A percentile compares a stretch with the other conserved stretches of the same genome.
These are phyloP conservation scores for Craniophora ligustri DNA, from an alignment of 2,888 invertebrate genomes.

Conservation along the genomic window DNA sequence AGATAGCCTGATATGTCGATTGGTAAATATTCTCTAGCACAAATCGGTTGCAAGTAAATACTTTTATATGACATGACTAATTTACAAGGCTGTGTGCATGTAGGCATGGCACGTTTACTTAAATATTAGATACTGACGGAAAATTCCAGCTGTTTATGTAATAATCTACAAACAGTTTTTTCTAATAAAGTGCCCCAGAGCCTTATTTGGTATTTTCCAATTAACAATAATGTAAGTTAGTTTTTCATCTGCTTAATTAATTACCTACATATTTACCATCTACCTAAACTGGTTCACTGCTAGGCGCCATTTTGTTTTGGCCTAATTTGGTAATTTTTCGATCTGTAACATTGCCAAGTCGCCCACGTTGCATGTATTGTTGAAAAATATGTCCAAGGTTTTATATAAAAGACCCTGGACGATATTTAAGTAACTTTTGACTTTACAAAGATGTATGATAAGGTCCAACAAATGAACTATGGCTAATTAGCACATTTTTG, in stretches of 20 bases:
- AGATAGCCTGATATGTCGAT: conserved; percentile 59
- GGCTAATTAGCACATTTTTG: conserved; percentile 56
- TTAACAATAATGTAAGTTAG: conserved; percentile 1
- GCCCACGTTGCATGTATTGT: conserved; percentile 48
- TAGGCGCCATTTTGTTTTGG: conserved; percentile 8
- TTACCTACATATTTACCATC: neutral
- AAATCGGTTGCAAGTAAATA: conserved; percentile 37
- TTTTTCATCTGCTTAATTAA: neutral
- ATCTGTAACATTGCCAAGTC: conserved; percentile 15
- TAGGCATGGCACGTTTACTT: conserved; percentile 6
- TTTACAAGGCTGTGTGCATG: conserved; percentile 22
- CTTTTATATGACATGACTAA: conserved; percentile 22
- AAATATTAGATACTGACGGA: conserved; percentile 6
- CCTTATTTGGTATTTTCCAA: conserved; percentile 16
- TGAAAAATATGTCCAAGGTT: conserved; percentile 49
- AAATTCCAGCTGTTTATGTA: neutral
- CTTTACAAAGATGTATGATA: conserved; percentile 49
- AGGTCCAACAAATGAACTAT: conserved; percentile 48
- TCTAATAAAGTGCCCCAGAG: neutral
- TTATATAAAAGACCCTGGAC: conserved; percentile 40
- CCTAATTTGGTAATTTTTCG: conserved; percentile 40
- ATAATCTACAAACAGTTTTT: neutral
- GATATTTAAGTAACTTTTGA: conserved; percentile 43
- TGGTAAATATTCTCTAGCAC: conserved; percentile 43
- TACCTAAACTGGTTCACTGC: neutral